A percentile compares a stretch with the other conserved stretches of the same genome.
Evolutionary conservation across 2,888 invertebrate genomes (phyloP).

Genomic region (Tortricodes alternella): DNA sequence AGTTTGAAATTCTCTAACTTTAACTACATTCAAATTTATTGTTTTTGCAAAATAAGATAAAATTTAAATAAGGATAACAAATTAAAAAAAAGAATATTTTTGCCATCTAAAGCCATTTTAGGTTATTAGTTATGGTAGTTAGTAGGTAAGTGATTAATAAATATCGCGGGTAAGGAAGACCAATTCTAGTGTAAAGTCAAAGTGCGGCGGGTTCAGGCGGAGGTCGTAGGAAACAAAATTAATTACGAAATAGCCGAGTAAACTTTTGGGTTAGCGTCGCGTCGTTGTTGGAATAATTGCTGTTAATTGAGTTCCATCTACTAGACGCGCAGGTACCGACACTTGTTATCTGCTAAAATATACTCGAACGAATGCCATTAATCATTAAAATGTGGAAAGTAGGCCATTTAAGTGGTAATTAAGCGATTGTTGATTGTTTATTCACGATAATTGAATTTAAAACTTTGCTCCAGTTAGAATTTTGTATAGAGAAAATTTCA

Average conservation of each 20-base stretch:
- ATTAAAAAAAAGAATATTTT: background rate
- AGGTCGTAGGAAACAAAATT: slow-evolving; percentile 70
- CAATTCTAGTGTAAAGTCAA: slow-evolving; percentile 32
- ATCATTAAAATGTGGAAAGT: too few relatives aligned
- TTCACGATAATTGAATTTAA: background rate
- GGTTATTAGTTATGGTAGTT: background rate
- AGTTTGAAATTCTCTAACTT: background rate
- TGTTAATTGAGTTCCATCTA: slow-evolving; percentile 74
- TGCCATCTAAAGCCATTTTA: too few relatives aligned
- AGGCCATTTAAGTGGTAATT: background rate
- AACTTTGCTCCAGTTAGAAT: background rate
- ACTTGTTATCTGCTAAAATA: background rate
- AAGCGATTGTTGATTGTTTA: background rate
- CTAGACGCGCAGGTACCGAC: slow-evolving; percentile 48
- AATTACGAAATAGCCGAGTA: slow-evolving; percentile 72
- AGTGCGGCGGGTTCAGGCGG: slow-evolving; percentile 48
- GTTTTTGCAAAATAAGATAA: background rate
- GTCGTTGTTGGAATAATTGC: slow-evolving; percentile 70
- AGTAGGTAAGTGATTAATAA: slow-evolving; percentile 15
- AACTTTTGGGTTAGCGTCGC: slow-evolving; percentile 68
- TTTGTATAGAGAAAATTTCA: background rate
- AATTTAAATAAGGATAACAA: background rate
- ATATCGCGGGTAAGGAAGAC: slow-evolving; percentile 22
- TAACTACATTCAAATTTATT: background rate
- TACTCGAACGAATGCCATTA: too few relatives aligned